A percentile compares a stretch with the other conserved stretches of the same genome.
These are phyloP conservation scores for Rutpela maculata DNA, from an alignment of 2,888 invertebrate species.

Conservation along the genomic window DNA sequence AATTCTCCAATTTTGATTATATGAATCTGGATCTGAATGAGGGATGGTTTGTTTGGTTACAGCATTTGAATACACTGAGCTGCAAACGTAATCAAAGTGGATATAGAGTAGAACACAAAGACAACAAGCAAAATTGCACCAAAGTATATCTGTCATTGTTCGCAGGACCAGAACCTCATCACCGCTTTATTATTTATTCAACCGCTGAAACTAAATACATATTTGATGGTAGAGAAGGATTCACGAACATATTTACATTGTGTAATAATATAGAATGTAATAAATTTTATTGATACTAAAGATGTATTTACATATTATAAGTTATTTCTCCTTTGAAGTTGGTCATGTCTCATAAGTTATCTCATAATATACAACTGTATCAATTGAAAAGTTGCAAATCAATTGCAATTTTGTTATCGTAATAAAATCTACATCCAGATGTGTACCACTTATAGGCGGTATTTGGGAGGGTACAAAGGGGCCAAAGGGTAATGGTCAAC, in stretches of 20 bases:
- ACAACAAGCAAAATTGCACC: slow-evolving; percentile 46
- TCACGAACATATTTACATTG: neutral
- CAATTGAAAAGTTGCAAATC: too few relatives aligned
- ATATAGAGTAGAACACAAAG: slow-evolving; percentile 46
- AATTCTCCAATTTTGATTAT: slow-evolving; percentile 58
- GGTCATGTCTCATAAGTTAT: neutral
- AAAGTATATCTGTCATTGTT: slow-evolving; percentile 31
- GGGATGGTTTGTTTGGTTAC: slow-evolving; percentile 53
- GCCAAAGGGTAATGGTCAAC: too few relatives aligned
- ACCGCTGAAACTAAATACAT: slow-evolving; percentile 23
- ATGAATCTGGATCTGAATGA: slow-evolving; percentile 51
- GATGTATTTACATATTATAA: slow-evolving; percentile 1
- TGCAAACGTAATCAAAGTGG: slow-evolving; percentile 58
- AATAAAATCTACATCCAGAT: too few relatives aligned
- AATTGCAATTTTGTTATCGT: too few relatives aligned
- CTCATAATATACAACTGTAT: too few relatives aligned
- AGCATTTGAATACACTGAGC: slow-evolving; percentile 56
- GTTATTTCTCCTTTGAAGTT: neutral
- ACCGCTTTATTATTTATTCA: slow-evolving; percentile 26
- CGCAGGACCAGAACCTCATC: slow-evolving; percentile 21
- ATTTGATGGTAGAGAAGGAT: neutral
- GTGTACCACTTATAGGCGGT: too few relatives aligned
- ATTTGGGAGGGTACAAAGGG: too few relatives aligned
- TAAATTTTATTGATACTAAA: slow-evolving; percentile 7
- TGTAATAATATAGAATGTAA: neutral